These are phyloP conservation scores for Condylura cristata DNA, from an alignment of 2,113 vertebrate species.

Conservation along the genomic window DNA sequence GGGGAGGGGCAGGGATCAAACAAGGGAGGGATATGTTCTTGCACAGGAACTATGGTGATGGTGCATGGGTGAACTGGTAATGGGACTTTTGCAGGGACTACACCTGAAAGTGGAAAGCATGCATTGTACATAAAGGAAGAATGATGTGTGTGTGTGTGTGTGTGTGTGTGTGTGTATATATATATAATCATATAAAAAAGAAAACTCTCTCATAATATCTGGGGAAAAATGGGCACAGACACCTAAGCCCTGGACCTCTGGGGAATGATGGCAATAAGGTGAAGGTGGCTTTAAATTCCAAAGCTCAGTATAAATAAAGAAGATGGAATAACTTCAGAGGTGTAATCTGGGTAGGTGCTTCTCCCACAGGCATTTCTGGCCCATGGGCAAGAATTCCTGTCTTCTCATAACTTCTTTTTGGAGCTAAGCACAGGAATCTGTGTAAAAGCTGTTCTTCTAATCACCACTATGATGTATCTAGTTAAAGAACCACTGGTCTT, in stretches of 20 bases:
- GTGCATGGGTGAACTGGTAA: no score
- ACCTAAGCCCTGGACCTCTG: not conserved
- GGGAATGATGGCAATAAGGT: not conserved
- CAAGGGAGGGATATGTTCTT: no score
- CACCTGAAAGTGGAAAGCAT: no score
- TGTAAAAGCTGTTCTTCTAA: not conserved
- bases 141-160: no score
- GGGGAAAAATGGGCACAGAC: not conserved
- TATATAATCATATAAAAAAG: no score
- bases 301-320: not conserved
- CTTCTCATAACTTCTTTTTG: not conserved
- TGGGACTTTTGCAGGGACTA: no score
- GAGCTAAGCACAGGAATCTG: not conserved
- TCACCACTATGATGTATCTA: not conserved
- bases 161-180: no score
- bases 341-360: not conserved
- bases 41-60: no score
- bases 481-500: conserved; percentile 21
- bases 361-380: not conserved
- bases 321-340: not conserved
- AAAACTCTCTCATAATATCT: no score
- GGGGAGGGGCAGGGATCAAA: no score
- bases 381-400: not conserved
- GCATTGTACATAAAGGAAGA: no score
- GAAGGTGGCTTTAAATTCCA: not conserved